Evolutionary conservation across 1,140 invertebrate species (phyloP), one percentile per base, ranked within the genome.

Genomic region (Tribolium castaneum): DNA sequence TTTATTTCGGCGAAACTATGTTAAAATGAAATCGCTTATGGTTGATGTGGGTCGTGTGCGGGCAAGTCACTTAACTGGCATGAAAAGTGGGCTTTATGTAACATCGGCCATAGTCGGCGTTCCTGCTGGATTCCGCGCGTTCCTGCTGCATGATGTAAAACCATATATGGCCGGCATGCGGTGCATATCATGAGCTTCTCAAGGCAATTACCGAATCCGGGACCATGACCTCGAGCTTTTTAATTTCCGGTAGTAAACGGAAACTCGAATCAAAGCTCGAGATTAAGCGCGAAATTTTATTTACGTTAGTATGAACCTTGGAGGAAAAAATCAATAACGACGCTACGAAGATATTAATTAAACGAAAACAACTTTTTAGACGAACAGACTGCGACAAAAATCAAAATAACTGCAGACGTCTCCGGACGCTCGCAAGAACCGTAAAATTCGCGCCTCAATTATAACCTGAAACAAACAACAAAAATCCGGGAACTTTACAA

Each of bases 11-110:
- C 16, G 13, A 73, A 73, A 73, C 71, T 73, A 73, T 73, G 71
- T 73, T 54, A 54, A 73, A 73, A 73, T 73, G 52, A 73, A 73
- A 73, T 51, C 50, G 71, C 71, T 56, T 56, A 52, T 54, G 71
- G 71, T 39, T 73, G 71, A 73, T 51, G 71, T 56, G 71, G 71
- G 71, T 73, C 49, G 49, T 56, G 22, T 66, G 34, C 50, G n/a
- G 14, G 19, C 45, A 52, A 73, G 71, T 50, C 71, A 56, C 71
- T 73, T 56, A 56, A 49, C 50, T 73, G 71, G 30, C 71, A 54
- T 56, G 71, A 56, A 73, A 73, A 73, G 71, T 73, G 71, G 71
- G 71, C 49, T 16, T 73, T 56, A 35, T 56, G 52, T 56, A 51
- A 56, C 71, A 34, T 52, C 70, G 70, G 25, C 70, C 70, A 52